phyloP scores from a whole-genome alignment of 2,888 invertebrate species.

The Thereva unica region DNA sequence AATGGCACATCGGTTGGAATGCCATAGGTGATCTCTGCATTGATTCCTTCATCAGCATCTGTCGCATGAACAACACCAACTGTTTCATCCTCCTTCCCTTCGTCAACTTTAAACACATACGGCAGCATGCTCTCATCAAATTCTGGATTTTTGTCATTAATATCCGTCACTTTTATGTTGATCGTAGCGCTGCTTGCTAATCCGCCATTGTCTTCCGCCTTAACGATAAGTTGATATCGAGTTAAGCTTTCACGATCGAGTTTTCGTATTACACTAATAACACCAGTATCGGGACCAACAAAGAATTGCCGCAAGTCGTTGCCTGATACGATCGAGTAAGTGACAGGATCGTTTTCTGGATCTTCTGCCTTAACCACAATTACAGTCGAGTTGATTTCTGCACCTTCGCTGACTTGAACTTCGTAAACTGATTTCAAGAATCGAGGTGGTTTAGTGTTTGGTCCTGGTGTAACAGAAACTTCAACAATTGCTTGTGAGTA shows the following conservation, averaged over 20 bases:
- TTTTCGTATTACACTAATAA: conserved; percentile 81
- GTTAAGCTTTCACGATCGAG: conserved; percentile 88
- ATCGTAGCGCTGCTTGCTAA: conserved; percentile 81
- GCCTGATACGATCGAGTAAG: conserved; percentile 84
- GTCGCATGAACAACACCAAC: conserved; percentile 84
- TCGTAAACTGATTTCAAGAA: conserved; percentile 83
- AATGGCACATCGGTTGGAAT: conserved; percentile 80
- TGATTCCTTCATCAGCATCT: conserved; percentile 83
- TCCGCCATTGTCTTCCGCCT: conserved; percentile 84
- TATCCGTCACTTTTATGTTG: conserved; percentile 86
- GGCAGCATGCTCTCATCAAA: conserved; percentile 75
- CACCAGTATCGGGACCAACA: conserved; percentile 84
- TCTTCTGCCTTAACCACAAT: conserved; percentile 83
- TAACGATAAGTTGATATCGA: conserved; percentile 82
- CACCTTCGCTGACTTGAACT: conserved; percentile 87
- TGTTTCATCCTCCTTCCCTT: conserved; percentile 64
- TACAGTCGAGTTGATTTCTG: conserved; percentile 83
- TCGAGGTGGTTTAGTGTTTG: conserved; percentile 77
- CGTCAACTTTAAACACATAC: conserved; percentile 80
- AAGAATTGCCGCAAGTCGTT: conserved; percentile 87
- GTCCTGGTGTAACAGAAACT: conserved; percentile 81
- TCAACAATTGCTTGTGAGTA: conserved; percentile 86
- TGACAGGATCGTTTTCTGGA: conserved; percentile 84
- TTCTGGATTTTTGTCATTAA: conserved; percentile 89
- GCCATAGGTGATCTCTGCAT: conserved; percentile 79